These are phyloP conservation scores for Nomada ruficornis DNA, from an alignment of 2,888 invertebrate genomes.

Conservation along the genomic window DNA sequence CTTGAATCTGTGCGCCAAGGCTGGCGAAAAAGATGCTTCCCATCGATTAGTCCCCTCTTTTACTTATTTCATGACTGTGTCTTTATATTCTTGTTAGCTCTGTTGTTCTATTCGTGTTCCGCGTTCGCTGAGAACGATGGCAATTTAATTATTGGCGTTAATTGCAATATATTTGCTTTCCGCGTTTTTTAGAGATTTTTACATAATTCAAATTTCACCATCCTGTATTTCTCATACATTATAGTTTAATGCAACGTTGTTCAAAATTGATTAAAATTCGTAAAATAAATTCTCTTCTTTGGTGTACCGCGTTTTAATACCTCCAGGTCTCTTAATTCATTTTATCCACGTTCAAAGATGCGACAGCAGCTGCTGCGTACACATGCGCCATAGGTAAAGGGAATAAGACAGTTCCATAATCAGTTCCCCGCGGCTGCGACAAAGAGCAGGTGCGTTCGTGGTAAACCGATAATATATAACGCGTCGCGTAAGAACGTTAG, in stretches of 20 bases:
- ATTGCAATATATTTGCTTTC: no score
- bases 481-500: conserved; percentile 47
- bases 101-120: no score
- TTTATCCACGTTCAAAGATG: not conserved
- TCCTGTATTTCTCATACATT: no score
- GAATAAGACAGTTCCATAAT: conserved; percentile 33
- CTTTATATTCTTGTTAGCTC: no score
- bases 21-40: conserved; percentile 59
- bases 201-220: no score
- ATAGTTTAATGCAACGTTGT: no score
- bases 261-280: no score
- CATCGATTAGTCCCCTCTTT: conserved; percentile 24
- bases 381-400: not conserved
- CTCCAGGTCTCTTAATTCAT: conserved; percentile 1
- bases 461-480: conserved; percentile 58
- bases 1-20: conserved; percentile 29
- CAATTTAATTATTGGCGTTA: no score
- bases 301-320: not conserved
- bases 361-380: not conserved
- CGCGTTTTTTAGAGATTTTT: no score
- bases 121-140: no score
- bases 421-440: conserved; percentile 27
- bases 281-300: no score
- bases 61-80: conserved; percentile 12
- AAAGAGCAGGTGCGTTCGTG: conserved; percentile 53